These are phyloP conservation scores for Colostygia pectinataria DNA, from an alignment of 2,888 invertebrate species.

Conservation along the genomic window DNA sequence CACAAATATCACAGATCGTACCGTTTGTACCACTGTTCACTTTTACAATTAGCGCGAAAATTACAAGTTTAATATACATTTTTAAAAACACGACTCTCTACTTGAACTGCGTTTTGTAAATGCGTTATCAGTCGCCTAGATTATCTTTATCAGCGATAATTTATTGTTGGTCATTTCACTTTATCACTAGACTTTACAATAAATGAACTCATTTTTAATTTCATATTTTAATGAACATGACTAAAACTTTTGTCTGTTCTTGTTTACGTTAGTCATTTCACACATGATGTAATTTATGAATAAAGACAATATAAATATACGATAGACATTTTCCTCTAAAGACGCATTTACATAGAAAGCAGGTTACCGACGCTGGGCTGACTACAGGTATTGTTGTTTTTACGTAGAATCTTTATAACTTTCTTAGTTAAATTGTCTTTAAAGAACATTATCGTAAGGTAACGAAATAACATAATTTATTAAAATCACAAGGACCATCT, in stretches of 20 bases:
- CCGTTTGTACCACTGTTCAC: conserved; percentile 46
- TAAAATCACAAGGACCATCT: no score
- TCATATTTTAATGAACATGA: no score
- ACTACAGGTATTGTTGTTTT: neutral
- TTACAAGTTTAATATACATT: conserved; percentile 42
- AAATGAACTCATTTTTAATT: no score
- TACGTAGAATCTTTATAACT: no score
- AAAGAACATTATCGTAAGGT: no score
- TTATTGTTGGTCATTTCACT: conserved; percentile 65
- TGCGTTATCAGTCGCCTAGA: conserved; percentile 34
- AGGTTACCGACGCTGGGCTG: neutral
- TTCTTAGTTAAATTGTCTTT: no score
- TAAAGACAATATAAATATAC: conserved; percentile 5
- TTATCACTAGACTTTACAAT: neutral
- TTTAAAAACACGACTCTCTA: conserved; percentile 30
- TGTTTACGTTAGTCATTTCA: conserved; percentile 4
- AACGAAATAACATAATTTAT: no score
- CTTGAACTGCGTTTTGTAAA: conserved; percentile 27
- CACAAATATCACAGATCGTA: conserved; percentile 58
- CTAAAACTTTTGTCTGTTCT: no score
- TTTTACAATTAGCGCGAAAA: conserved; percentile 39
- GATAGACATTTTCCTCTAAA: conserved; percentile 14
- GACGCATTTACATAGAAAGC: conserved; percentile 5
- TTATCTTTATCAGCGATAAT: conserved; percentile 56
- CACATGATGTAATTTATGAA: conserved; percentile 22